Base-by-base conservation (phyloP, 2,113 vertebrate genomes). In the Oncorhynchus clarkii region DNA sequence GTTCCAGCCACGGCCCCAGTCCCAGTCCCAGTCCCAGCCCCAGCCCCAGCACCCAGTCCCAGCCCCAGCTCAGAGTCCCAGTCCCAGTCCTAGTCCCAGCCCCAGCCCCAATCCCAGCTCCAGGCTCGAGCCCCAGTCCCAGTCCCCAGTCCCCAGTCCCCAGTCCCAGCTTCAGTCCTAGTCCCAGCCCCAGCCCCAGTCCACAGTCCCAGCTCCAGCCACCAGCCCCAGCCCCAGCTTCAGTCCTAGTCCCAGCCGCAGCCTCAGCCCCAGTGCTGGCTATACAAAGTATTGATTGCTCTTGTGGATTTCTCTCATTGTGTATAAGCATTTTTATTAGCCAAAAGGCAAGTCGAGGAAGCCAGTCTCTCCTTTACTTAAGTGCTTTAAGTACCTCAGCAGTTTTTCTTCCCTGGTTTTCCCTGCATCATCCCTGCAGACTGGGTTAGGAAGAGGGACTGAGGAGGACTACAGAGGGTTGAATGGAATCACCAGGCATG, bases 201-300 rank as follows among this genome's bases (percentile, higher is more conserved):
- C 34, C 34, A 1, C 5, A 39, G 34, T 24, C 27, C 67, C 34
- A 39, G 34, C 34, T 8, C 7, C 34, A 18, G 11, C 24, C 18
- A 0, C 24, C 26, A 34, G 60, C 29, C 57, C 57, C 57, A 5
- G 14, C 1, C 20, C 2, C 20, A 7, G 5, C 31, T 1, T 5
- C 29, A 8, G 29, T 34, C 34, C 31, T 34, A 34, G 34, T 9
- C 8, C 6, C n/a, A 4, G 26, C 13, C 0, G n/a, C 45, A 34
- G 62, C 18, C 59, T 1, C 59, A 7, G 18, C 20, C 8, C 59
- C 8, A 9, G 20, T 5, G 6, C 59, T 62, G 6, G 7, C 2
- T 74, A 86, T 91, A 86, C 91, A 83, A 91, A 94, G 91, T 93
- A 94, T 94, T 92, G 90, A 93, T 91, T 86, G 83, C 86, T 76